Base-by-base conservation (phyloP, 2,113 vertebrate genomes). In the Corapipo altera region DNA sequence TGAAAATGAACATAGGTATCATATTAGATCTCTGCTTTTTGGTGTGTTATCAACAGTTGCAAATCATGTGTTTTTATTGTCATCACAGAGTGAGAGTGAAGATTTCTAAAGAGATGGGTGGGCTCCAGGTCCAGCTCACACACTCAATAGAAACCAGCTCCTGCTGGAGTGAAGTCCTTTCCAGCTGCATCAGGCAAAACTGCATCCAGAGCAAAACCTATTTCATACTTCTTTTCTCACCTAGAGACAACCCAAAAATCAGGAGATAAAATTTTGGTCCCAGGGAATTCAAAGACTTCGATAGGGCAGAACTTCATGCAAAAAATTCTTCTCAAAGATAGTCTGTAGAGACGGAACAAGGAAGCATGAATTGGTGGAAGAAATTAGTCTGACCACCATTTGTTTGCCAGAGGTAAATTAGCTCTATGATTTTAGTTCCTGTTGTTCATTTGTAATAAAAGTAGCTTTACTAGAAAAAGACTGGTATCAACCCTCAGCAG, bases 121-220 rank as follows among this genome's bases (percentile, higher is more conserved):
- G 59, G 35, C 22, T 79, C 43, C 51, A 33, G 11, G 27, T 88
- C 64, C 7, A 10, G 30, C 30, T 66, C 5, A 32, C 2, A 3
- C 6, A 15, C 24, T 28, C 17, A 13, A 26, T n/a, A 12, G 12
- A 21, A 30, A n/a, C 32, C 67, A 37, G 39, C 8, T 77, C 33
- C 49, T 1, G 0, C 8, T 52, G 27, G 11, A 77, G 12, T 26
- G 12, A 55, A 52, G n/a, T 3, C 10, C 71, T 55, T 9, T 43
- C 20, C 19, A 85, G 39, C 26, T 82, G 11, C 16, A 51, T 71
- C 24, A 49, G 48, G 20, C 12, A 46, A 78, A 78, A 28, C 26
- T 72, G 35, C 46, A 64, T 15, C 37, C 73, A 70, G 37, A 41
- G 15, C 12, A 91, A 91, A 84, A 21, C 4, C 23, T 46, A 3